Percentiles rank a stretch among this genome's conserved stretches.
Conservation (phyloP, 2,113 vertebrate species). For the Leuciscus idus region DNA sequence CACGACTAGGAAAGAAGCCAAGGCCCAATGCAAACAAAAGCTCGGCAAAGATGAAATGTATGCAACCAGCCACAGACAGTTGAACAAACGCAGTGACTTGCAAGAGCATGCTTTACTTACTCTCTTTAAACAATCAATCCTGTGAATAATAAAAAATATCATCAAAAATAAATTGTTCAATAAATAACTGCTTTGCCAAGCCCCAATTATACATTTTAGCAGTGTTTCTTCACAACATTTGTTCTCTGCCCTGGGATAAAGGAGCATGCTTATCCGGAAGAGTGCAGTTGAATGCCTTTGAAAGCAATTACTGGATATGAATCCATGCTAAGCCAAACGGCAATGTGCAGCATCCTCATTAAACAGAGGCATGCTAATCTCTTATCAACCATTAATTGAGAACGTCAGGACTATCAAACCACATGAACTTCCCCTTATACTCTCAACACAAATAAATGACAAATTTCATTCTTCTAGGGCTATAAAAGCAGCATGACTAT, state of each 20-base stretch:
- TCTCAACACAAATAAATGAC: slow-evolving; percentile 59
- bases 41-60: slow-evolving; percentile 69
- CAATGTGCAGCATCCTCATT: slow-evolving; percentile 50
- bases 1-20: slow-evolving; percentile 71
- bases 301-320: slow-evolving; percentile 54
- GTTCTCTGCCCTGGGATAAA: slow-evolving; percentile 58
- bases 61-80: slow-evolving; percentile 70
- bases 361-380: slow-evolving; percentile 60
- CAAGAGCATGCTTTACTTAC: slow-evolving; percentile 64
- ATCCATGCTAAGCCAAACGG: slow-evolving; percentile 50
- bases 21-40: slow-evolving; percentile 71
- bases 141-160: slow-evolving; percentile 73
- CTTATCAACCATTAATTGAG: slow-evolving; percentile 61
- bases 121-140: slow-evolving; percentile 71
- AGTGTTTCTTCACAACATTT: slow-evolving; percentile 53
- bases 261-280: slow-evolving; percentile 56
- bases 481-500: background rate
- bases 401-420: slow-evolving; percentile 65
- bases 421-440: slow-evolving; percentile 66
- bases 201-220: slow-evolving; percentile 69
- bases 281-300: slow-evolving; percentile 40
- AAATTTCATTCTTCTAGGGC: slow-evolving; percentile 15
- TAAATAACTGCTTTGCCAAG: slow-evolving; percentile 63
- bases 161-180: slow-evolving; percentile 73
- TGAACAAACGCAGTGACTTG: slow-evolving; percentile 75